phyloP scores from a whole-genome alignment of 2,797 vertebrate species.

The Myotis pilosus region DNA sequence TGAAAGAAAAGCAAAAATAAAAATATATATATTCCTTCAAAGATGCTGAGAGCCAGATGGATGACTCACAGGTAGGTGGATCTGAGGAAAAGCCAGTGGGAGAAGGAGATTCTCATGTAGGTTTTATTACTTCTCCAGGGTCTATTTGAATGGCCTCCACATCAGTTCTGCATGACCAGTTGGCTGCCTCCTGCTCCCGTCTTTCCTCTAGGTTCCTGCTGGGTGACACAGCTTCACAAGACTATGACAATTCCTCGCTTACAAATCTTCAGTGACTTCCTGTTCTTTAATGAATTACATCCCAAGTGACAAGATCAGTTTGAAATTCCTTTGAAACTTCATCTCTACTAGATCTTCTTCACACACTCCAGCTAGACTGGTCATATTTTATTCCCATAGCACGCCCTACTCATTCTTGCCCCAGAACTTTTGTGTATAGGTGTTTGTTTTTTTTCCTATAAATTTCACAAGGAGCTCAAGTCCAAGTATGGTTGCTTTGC shows the following conservation, averaged over 20 bases:
- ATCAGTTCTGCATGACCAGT: not conserved
- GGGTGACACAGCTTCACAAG: not conserved
- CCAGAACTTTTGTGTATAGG: not conserved
- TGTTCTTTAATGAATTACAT: not conserved
- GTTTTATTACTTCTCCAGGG: not conserved
- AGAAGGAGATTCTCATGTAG: not conserved
- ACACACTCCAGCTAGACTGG: not conserved
- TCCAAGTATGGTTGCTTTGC: not conserved
- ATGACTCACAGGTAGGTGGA: not conserved
- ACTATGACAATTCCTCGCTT: not conserved
- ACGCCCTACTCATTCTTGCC: not conserved
- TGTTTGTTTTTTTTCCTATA: conserved; percentile 16
- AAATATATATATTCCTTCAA: not conserved
- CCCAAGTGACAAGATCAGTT: not conserved
- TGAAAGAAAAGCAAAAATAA: not conserved
- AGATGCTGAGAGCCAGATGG: not conserved
- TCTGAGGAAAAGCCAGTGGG: not conserved
- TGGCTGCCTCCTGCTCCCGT: not conserved
- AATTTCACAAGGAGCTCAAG: not conserved
- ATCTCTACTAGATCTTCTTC: not conserved
- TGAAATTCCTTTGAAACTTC: not conserved
- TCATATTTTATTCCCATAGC: not conserved
- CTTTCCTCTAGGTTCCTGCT: not conserved
- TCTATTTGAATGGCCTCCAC: not conserved
- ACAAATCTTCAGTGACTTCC: not conserved